These are phyloP conservation scores for Rousettus leschenaultii DNA, from an alignment of 2,113 vertebrate species.

Conservation along the genomic window DNA sequence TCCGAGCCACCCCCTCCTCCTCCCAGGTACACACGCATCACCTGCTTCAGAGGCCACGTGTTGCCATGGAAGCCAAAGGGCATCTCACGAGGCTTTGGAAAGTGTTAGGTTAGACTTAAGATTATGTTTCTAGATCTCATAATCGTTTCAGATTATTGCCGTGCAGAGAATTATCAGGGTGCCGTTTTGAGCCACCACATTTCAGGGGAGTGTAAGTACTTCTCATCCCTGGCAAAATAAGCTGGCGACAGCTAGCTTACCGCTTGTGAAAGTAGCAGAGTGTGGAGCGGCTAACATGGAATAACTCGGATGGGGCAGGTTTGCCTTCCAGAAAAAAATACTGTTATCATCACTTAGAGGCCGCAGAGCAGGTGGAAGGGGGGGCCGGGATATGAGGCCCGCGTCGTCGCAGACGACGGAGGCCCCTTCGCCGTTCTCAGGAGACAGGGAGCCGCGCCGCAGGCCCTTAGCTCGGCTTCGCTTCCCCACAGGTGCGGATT, in stretches of 20 bases:
- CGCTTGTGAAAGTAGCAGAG: background rate
- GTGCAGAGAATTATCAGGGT: background rate
- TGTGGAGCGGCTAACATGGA: background rate
- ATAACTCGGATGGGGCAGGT: background rate
- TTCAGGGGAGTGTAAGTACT: background rate
- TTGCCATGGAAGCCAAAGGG: background rate
- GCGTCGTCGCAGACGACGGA: background rate
- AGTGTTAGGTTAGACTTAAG: background rate
- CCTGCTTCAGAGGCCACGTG: background rate
- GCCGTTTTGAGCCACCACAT: too few species aligned
- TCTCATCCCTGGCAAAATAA: background rate
- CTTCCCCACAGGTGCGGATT: conserved; percentile 84
- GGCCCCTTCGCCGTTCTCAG: too few species aligned
- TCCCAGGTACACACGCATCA: too few species aligned
- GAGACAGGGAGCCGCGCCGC: too few species aligned
- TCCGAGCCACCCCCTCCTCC: background rate
- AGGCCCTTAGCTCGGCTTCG: too few species aligned
- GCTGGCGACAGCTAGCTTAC: background rate
- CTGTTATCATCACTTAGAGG: background rate
- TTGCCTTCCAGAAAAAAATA: background rate
- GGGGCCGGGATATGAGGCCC: background rate
- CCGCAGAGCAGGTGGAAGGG: background rate
- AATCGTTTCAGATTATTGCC: background rate
- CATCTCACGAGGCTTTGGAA: background rate
- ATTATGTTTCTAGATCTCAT: background rate